Conservation (phyloP, 1,140 invertebrate species). For the Apis dorsata region DNA sequence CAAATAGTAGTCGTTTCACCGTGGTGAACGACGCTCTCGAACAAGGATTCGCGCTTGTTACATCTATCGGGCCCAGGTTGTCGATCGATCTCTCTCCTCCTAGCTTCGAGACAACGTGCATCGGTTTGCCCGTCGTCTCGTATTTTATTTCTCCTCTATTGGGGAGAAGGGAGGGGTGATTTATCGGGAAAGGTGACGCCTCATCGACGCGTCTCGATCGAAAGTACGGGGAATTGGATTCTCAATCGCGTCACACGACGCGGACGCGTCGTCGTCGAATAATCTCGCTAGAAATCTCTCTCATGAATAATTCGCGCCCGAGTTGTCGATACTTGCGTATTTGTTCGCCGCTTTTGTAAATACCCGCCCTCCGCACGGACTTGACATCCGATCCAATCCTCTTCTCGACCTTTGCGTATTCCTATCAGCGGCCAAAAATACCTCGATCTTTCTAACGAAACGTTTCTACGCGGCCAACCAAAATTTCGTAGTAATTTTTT, state of each 20-base stretch:
- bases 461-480: too few relatives aligned
- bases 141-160: slow-evolving; percentile 38
- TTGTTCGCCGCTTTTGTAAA: slow-evolving; percentile 51
- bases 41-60: background rate
- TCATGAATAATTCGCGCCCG: slow-evolving; percentile 63
- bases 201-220: slow-evolving; percentile 29
- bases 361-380: background rate
- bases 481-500: too few relatives aligned
- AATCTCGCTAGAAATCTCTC: slow-evolving; percentile 62
- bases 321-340: slow-evolving; percentile 46
- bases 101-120: background rate
- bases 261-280: slow-evolving; percentile 48
- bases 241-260: slow-evolving; percentile 51
- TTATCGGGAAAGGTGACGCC: slow-evolving; percentile 33
- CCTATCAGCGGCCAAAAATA: too few relatives aligned
- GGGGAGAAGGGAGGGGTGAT: slow-evolving; percentile 21
- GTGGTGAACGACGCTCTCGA: background rate
- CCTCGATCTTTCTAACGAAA: too few relatives aligned
- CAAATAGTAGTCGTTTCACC: background rate
- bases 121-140: background rate
- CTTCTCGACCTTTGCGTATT: too few relatives aligned
- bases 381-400: background rate
- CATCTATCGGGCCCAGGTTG: background rate
- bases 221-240: slow-evolving; percentile 46
- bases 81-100: background rate